A percentile compares a stretch with the other conserved stretches of the same genome.
phyloP scores from a whole-genome alignment of 2,113 vertebrate species.

The Halcyon malimbica region DNA sequence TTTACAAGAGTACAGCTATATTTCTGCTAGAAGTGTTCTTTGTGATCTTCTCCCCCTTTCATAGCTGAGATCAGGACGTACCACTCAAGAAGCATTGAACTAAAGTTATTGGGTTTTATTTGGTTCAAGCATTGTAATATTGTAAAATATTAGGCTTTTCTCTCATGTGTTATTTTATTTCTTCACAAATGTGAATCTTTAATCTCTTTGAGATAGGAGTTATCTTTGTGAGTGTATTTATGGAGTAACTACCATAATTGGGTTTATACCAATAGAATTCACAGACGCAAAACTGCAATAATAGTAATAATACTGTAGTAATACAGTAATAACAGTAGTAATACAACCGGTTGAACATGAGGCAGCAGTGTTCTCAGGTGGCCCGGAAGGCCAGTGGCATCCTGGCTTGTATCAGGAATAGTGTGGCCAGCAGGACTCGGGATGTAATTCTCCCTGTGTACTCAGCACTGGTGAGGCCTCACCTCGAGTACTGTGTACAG shows the following conservation, averaged over 20 bases:
- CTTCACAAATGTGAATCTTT: neutral
- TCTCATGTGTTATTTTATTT: neutral
- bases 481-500: too few species aligned
- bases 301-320: neutral
- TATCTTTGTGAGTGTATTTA: neutral
- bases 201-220: neutral
- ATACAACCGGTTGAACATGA: too few species aligned
- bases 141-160: neutral
- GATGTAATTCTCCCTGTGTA: too few species aligned
- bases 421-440: too few species aligned
- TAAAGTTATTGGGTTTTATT: neutral
- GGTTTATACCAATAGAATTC: neutral
- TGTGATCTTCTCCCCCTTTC: neutral
- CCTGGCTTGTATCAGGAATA: too few species aligned
- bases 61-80: neutral
- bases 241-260: neutral
- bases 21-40: neutral
- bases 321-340: too few species aligned
- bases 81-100: neutral
- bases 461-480: too few species aligned
- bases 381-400: too few species aligned
- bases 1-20: neutral
- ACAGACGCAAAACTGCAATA: neutral
- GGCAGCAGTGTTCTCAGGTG: too few species aligned
- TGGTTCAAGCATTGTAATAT: neutral